A percentile compares a stretch with the other conserved stretches of the same genome.
These are phyloP conservation scores for Dione juno DNA, from an alignment of 2,888 invertebrate genomes.

Conservation along the genomic window DNA sequence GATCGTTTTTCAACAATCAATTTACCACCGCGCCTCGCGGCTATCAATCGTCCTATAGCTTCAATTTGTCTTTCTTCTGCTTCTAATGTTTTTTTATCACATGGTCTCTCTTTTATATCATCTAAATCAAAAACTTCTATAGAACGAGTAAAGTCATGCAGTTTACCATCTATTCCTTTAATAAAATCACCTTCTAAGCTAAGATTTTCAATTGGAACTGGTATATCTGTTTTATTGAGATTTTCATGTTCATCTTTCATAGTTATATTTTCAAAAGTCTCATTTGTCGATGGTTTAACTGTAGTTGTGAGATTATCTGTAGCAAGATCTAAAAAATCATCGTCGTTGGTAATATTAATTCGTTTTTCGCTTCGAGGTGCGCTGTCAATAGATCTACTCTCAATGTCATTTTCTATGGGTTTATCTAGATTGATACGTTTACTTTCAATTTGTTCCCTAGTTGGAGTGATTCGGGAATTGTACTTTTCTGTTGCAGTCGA, in stretches of 20 bases:
- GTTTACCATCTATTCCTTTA: slow-evolving; percentile 75
- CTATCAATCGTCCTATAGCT: slow-evolving; percentile 75
- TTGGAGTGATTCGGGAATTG: slow-evolving; percentile 13
- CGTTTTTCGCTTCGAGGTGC: slow-evolving; percentile 61
- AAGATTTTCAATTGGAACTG: slow-evolving; percentile 54
- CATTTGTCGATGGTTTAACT: slow-evolving; percentile 41
- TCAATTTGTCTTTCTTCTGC: slow-evolving; percentile 80
- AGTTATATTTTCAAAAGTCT: slow-evolving; percentile 43
- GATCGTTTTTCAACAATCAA: slow-evolving; percentile 72
- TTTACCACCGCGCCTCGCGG: slow-evolving; percentile 69
- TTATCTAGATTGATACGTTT: slow-evolving; percentile 32
- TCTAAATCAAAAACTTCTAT: slow-evolving; percentile 77
- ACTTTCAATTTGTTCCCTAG: slow-evolving; percentile 29
- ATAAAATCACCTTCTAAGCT: slow-evolving; percentile 58
- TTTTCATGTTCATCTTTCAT: slow-evolving; percentile 43
- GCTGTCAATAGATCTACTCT: slow-evolving; percentile 47
- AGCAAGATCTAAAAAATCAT: slow-evolving; percentile 52
- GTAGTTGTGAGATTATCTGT: slow-evolving; percentile 48
- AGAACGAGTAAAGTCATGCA: slow-evolving; percentile 70
- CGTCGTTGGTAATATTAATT: slow-evolving; percentile 58
- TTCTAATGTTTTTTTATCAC: slow-evolving; percentile 71
- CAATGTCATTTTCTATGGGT: slow-evolving; percentile 39
- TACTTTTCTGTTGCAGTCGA: slow-evolving; percentile 42
- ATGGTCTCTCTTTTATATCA: slow-evolving; percentile 66
- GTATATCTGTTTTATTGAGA: slow-evolving; percentile 55